Conservation (phyloP, 2,113 vertebrate species). For the Ophthalmotilapia sp. region DNA sequence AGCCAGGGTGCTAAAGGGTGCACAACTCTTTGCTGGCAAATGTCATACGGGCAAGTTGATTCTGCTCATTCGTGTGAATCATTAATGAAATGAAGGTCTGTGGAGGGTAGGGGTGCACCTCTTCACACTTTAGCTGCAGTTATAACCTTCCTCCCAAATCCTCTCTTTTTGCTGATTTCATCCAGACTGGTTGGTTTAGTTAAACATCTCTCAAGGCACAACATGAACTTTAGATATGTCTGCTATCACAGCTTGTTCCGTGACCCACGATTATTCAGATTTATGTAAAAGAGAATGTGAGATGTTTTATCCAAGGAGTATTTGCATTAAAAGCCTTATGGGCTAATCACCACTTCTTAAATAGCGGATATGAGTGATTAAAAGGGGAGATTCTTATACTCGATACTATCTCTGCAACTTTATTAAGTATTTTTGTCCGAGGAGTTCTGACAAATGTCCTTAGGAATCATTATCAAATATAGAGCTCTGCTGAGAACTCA, state of each 20-base stretch:
- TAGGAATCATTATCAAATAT: neutral
- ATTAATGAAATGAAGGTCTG: neutral
- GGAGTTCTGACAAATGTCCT: neutral
- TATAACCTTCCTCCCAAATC: neutral
- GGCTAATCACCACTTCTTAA: neutral
- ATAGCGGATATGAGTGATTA: neutral
- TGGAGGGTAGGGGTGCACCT: neutral
- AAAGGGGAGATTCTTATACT: neutral
- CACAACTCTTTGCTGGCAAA: neutral
- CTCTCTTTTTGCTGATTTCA: neutral
- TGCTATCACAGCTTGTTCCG: neutral
- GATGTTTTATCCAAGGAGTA: neutral
- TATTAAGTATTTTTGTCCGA: neutral
- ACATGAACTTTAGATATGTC: slow-evolving; percentile 7
- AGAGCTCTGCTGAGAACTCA: neutral
- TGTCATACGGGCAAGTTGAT: neutral
- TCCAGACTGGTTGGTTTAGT: neutral
- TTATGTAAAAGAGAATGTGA: slow-evolving; percentile 17
- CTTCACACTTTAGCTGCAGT: neutral
- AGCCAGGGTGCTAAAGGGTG: neutral
- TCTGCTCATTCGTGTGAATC: neutral
- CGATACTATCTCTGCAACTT: neutral
- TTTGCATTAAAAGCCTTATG: neutral
- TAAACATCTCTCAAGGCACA: slow-evolving; percentile 15
- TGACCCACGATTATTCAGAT: slow-evolving; percentile 34